Conservation (phyloP, 2,888 invertebrate genomes). For the Allygus modestus region DNA sequence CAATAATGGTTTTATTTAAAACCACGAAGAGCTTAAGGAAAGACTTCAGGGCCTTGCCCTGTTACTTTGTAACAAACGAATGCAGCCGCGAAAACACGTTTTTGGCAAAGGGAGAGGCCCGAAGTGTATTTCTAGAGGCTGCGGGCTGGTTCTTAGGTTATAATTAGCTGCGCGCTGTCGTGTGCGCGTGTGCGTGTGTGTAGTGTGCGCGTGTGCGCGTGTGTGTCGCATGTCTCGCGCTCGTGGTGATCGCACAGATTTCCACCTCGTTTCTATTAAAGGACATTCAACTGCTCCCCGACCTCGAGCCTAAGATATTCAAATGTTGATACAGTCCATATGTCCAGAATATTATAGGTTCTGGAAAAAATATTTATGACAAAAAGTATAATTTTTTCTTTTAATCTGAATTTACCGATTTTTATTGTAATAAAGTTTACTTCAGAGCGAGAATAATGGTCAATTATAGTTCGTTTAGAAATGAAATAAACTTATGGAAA, state of each 20-base stretch:
- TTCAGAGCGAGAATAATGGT: no score
- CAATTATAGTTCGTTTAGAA: no score
- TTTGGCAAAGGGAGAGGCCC: background rate
- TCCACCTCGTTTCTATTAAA: slow-evolving; percentile 19
- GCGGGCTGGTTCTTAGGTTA: background rate
- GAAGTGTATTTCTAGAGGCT: background rate
- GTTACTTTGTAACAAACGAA: background rate
- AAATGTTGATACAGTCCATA: background rate
- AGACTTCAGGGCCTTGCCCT: background rate
- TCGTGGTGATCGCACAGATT: slow-evolving; percentile 31
- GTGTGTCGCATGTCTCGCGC: background rate
- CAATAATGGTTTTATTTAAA: no score
- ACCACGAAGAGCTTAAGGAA: no score
- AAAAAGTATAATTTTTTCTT: no score
- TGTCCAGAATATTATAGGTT: background rate
- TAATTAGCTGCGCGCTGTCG: background rate
- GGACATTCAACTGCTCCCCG: background rate
- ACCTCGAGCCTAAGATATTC: background rate
- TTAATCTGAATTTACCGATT: no score
- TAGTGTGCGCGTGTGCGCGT: background rate
- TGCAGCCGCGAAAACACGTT: background rate
- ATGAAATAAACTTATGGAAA: no score
- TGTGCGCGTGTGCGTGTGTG: no score
- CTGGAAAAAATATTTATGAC: no score
- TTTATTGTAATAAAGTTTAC: no score